Evolutionary conservation across 1,140 invertebrate species (phyloP), one percentile per base, ranked within the genome.

Genomic region (Rhagoletis pomonella): DNA sequence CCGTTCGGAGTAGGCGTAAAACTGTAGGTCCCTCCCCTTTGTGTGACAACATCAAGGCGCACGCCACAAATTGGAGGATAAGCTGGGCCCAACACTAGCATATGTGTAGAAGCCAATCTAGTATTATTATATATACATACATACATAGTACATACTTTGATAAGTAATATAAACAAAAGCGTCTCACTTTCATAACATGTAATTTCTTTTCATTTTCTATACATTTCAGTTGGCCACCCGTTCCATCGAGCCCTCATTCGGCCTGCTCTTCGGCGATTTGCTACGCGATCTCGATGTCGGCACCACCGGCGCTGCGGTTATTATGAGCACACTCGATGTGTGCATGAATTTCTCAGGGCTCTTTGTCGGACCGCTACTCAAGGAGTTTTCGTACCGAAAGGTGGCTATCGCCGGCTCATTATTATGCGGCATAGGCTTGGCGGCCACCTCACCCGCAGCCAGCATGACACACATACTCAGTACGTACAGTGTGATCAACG

Each of bases 281-380:
- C 91, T 97, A 10, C 93, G 94, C 64, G 94, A 96, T 81, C 93
- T 97, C 6, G 93, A 94, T 1, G 95, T 96, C 7, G 95, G 94
- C 60, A 97, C 96, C 0, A 96, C 96, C 0, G 95, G 95, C 39
- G 95, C 96, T 0, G 95, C 96, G 0, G 90, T 96, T 10, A 96
- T 97, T 88, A 95, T 96, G 93, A 96, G 96, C 92, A 95, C 96
- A 17, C 92, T 96, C 86, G 96, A 96, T 91, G 95, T 95, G 1
- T 95, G 96, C 88, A 95, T 96, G 89, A 97, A 97, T 90, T 97
- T 97, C 93, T 96, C 96, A 88, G 96, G 96, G 19, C 94, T 96
- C 89, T 95, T 96, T 89, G 95, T 96, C 86, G 96, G 96, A 4
- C 96, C 96, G 1, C 93, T 96, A 87, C 95, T 96, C 77, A 96